Conservation (phyloP, 2,797 vertebrate species). For the Acrocephalus scirpaceus region DNA sequence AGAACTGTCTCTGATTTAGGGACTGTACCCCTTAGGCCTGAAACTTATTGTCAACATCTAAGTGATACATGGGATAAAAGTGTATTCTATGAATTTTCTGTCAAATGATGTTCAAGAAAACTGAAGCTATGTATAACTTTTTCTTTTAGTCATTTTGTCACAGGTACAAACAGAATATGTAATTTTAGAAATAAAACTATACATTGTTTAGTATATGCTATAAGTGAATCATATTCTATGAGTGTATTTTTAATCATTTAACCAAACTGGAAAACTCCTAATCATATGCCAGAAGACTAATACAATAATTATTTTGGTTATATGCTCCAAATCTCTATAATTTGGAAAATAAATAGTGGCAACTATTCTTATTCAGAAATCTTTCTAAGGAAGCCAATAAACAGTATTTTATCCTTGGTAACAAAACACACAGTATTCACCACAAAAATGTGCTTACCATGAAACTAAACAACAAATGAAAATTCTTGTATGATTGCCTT, state of each 20-base stretch:
- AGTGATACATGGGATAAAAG: not conserved
- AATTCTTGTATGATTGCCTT: not conserved
- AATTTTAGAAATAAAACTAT: not conserved
- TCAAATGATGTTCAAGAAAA: not conserved
- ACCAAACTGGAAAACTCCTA: not conserved
- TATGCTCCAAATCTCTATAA: not conserved
- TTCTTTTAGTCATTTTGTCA: not conserved
- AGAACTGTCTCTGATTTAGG: not conserved
- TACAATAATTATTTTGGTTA: not conserved
- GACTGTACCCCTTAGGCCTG: not conserved
- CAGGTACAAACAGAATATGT: not conserved
- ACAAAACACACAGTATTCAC: not conserved
- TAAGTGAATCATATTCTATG: not conserved
- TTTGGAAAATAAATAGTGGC: not conserved
- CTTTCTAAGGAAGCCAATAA: not conserved
- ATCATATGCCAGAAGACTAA: not conserved
- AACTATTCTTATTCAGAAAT: not conserved
- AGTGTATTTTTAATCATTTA: not conserved
- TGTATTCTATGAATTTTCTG: not conserved
- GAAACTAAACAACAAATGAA: not conserved
- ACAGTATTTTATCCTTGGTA: not conserved
- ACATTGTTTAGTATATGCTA: not conserved
- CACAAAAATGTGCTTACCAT: not conserved
- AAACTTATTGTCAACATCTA: not conserved
- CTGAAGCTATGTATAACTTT: not conserved